Conservation (phyloP, 1,140 invertebrate genomes). For the Drosophila miranda region DNA sequence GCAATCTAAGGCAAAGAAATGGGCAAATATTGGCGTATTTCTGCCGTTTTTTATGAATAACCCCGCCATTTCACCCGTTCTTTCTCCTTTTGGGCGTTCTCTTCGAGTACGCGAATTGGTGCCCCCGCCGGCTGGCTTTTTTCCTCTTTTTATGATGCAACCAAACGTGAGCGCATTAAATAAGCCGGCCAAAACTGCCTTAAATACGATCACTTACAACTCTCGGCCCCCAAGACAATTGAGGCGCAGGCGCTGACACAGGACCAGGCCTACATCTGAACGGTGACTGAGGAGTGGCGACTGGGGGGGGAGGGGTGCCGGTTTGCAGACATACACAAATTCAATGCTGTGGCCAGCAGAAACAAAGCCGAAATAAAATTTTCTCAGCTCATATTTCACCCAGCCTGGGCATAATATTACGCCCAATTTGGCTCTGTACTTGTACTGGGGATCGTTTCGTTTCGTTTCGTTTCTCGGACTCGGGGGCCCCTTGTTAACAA, state of each 20-base stretch:
- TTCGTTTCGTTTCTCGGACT: slow-evolving; percentile 43
- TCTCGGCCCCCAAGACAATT: slow-evolving; percentile 29
- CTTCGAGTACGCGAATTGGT: too few relatives aligned
- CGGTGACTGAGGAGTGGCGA: not conserved
- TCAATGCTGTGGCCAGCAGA: slow-evolving; percentile 41
- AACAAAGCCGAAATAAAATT: slow-evolving; percentile 72
- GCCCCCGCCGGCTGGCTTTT: not conserved
- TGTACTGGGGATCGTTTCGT: slow-evolving; percentile 31
- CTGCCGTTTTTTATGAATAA: slow-evolving; percentile 23
- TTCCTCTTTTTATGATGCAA: not conserved
- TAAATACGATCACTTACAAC: slow-evolving; percentile 28
- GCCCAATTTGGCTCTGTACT: slow-evolving; percentile 69
- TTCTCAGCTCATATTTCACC: slow-evolving; percentile 79
- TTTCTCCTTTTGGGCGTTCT: not conserved
- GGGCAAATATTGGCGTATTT: slow-evolving; percentile 27
- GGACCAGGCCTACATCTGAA: slow-evolving; percentile 5
- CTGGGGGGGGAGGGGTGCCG: not conserved
- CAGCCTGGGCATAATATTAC: slow-evolving; percentile 70
- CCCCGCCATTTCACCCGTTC: not conserved
- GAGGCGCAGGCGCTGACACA: slow-evolving; percentile 22
- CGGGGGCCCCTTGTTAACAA: slow-evolving; percentile 72
- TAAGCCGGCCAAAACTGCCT: slow-evolving; percentile 28
- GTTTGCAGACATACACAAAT: slow-evolving; percentile 36
- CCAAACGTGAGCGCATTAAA: slow-evolving; percentile 30
- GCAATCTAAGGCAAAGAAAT: slow-evolving; percentile 6